phyloP scores from a whole-genome alignment of 2,797 vertebrate genomes.

The Gorsachius magnificus region DNA sequence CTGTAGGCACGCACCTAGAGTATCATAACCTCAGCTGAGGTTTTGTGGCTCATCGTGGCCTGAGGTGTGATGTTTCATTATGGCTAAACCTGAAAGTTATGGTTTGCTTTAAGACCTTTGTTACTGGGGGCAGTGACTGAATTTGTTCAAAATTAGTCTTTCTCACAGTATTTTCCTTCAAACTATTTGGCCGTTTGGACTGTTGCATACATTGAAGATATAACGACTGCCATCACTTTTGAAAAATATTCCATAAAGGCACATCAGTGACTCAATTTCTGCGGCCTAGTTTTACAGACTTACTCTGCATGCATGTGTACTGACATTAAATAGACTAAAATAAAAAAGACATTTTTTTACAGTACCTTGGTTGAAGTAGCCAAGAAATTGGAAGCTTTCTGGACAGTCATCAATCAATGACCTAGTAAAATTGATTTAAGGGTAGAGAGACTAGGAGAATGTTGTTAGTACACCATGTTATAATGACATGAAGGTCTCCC shows the following conservation, averaged over 20 bases:
- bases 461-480: background rate
- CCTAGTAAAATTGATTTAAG: background rate
- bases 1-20: constrained; percentile 45
- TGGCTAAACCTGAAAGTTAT: constrained; percentile 33
- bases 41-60: constrained; percentile 48
- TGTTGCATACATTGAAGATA: background rate
- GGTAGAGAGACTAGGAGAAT: background rate
- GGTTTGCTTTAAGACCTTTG: constrained; percentile 66
- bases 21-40: constrained; percentile 53
- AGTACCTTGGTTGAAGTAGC: background rate
- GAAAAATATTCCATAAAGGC: background rate
- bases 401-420: background rate
- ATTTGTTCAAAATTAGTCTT: constrained; percentile 27
- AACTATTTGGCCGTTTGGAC: background rate
- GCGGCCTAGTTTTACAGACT: background rate
- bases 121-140: background rate
- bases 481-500: background rate
- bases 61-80: constrained; percentile 30
- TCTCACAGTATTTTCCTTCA: background rate
- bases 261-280: background rate
- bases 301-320: background rate
- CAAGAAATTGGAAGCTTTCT: background rate
- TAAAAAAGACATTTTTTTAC: background rate
- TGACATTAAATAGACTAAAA: constrained; percentile 4
- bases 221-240: background rate